Percentiles rank a stretch among this genome's conserved stretches.
Evolutionary conservation across 2,113 vertebrate genomes (phyloP).

Genomic region (Paedocypris sp.): DNA sequence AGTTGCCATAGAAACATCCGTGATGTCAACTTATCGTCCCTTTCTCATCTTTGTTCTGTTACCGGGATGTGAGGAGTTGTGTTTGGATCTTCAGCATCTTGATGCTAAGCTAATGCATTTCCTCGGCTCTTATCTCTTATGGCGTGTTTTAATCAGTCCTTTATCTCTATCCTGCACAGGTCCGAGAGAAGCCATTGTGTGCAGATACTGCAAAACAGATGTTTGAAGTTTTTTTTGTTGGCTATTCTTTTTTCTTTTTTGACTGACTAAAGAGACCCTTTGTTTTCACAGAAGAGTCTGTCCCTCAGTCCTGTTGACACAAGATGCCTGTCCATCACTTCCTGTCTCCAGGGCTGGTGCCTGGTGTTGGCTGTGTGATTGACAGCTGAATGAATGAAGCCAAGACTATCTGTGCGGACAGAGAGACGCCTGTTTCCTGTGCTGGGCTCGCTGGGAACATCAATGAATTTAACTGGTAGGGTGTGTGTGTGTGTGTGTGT

Average conservation of each 20-base stretch:
- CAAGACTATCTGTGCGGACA: background rate
- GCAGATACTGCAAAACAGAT: background rate
- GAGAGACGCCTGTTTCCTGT: background rate
- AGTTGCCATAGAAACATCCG: no score
- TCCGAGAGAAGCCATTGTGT: background rate
- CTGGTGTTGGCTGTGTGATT: slow-evolving; percentile 7
- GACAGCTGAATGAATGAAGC: slow-evolving; percentile 18
- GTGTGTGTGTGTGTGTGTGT: no score
- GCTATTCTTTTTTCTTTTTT: background rate
- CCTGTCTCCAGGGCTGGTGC: background rate
- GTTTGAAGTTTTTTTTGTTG: background rate
- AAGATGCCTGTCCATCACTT: slow-evolving; percentile 1
- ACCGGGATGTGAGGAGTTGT: background rate
- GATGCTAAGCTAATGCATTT: background rate
- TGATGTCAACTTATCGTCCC: no score
- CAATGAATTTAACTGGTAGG: background rate
- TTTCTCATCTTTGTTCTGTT: no score
- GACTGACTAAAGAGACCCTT: background rate
- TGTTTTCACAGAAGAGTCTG: slow-evolving; percentile 19
- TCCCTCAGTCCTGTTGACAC: slow-evolving; percentile 15
- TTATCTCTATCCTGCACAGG: background rate
- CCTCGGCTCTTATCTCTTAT: background rate
- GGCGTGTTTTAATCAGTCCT: background rate
- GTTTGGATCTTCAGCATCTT: background rate
- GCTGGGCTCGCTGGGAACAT: no score